A percentile compares a stretch with the other conserved stretches of the same genome.
These are phyloP conservation scores for Crotalus helleri DNA, from an alignment of 2,113 vertebrate species.

Conservation along the genomic window DNA sequence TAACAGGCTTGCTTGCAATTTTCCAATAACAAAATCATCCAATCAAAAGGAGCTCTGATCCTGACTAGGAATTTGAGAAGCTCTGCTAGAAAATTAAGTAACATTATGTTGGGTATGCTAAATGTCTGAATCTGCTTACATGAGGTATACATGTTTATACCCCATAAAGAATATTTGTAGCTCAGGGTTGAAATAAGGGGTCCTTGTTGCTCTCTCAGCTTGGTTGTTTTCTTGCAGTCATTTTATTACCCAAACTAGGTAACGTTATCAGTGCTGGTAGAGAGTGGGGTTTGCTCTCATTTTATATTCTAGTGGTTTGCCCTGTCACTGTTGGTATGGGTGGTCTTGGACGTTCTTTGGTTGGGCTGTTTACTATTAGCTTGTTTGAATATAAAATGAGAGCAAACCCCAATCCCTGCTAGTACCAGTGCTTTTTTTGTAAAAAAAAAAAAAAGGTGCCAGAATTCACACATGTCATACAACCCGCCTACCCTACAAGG, in stretches of 20 bases:
- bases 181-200: not conserved
- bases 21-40: not conserved
- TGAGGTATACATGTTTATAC: not conserved
- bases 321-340: not conserved
- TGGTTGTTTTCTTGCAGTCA: not conserved
- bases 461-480: too few species aligned
- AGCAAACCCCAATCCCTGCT: not conserved
- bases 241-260: not conserved
- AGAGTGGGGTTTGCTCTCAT: not conserved
- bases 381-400: not conserved
- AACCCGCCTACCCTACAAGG: too few species aligned
- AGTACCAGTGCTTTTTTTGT: not conserved
- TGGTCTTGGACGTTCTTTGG: not conserved
- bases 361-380: not conserved
- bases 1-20: not conserved
- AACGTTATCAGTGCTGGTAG: not conserved
- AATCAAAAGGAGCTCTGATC: not conserved
- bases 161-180: not conserved
- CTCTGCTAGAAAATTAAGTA: not conserved
- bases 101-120: not conserved
- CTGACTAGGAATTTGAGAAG: not conserved
- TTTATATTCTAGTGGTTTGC: not conserved
- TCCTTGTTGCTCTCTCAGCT: not conserved
- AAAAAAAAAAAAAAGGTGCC: too few species aligned
- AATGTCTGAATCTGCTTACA: not conserved